These are phyloP conservation scores for Eurystomus gularis DNA, from an alignment of 2,113 vertebrate species.

Conservation along the genomic window DNA sequence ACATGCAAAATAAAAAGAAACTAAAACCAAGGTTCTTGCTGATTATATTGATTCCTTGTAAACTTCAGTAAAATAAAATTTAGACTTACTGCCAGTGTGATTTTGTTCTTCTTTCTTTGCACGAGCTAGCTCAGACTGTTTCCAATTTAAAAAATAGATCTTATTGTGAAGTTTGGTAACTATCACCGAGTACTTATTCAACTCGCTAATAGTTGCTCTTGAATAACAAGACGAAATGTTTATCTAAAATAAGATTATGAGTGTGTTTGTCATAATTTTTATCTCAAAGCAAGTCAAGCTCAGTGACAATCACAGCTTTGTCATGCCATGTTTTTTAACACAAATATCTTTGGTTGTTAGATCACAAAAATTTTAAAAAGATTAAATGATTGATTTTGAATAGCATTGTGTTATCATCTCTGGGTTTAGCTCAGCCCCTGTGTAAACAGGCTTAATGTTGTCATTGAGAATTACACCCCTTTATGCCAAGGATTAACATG, in stretches of 20 bases:
- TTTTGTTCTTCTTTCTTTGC: constrained; percentile 52
- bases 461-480: neutral
- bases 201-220: constrained; percentile 52
- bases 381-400: constrained; percentile 23
- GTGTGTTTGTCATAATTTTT: constrained; percentile 23
- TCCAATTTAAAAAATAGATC: constrained; percentile 63
- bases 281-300: constrained; percentile 46
- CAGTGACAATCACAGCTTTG: neutral
- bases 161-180: constrained; percentile 35
- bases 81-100: constrained; percentile 35
- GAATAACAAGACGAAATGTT: constrained; percentile 43
- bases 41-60: neutral
- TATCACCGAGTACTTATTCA: constrained; percentile 50
- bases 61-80: constrained; percentile 61
- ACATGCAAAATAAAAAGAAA: constrained; percentile 8
- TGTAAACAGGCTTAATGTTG: constrained; percentile 9
- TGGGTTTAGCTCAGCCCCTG: neutral
- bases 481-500: constrained; percentile 12
- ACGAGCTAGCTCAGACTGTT: constrained; percentile 39
- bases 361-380: neutral
- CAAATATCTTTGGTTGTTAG: neutral
- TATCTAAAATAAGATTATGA: constrained; percentile 51
- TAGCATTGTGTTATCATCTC: neutral
- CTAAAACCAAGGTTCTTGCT: neutral
- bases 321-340: neutral